Evolutionary conservation across 1,140 invertebrate genomes (phyloP), one percentile per base, ranked within the genome.

Genomic region (Gyrodactylus bullatarudis): DNA sequence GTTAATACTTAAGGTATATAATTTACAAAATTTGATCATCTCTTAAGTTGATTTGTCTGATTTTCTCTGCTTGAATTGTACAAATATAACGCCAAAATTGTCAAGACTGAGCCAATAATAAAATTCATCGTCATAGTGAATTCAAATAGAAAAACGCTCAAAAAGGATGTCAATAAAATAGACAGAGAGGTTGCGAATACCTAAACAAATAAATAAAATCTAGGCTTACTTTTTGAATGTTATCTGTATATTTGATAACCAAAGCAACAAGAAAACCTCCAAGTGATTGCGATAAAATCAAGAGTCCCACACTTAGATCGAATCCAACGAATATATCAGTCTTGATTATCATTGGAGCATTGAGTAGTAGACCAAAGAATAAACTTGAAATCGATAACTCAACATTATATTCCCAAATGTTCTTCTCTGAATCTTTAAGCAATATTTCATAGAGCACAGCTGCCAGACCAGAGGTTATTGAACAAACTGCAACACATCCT

Each of bases 301-400:
- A 80, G 77, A 89, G 89, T 83, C 85, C 85, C n/a, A 93, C 86
- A 77, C 90, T 88, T 27, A 80, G 77, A 79, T 91, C 88, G 78
- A 90, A 91, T 1, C 87, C 88, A 23, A 23, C 26, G 24, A 23
- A 71, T 1, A 25, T n/a, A n/a, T n/a, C n/a, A n/a, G n/a, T n/a
- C n/a, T n/a, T n/a, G n/a, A n/a, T n/a, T n/a, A n/a, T n/a, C n/a
- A n/a, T n/a, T n/a, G n/a, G n/a, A n/a, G n/a, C n/a, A n/a, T n/a
- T 54, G 34, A 54, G 34, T 54, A 54, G 34, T 54, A 54, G 34
- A 54, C 34, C 34, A 54, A 54, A 54, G 34, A 54, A 16, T 8
- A 54, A 8, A 54, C 34, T 54, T 8, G 34, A 16, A 16, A n/a
- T 16, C 8, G 34, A 8, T n/a, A 54, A 54, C n/a, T 54, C 34